Evolutionary conservation across 2,797 vertebrate species (phyloP).

Genomic region (Macroramphosus scolopax): DNA sequence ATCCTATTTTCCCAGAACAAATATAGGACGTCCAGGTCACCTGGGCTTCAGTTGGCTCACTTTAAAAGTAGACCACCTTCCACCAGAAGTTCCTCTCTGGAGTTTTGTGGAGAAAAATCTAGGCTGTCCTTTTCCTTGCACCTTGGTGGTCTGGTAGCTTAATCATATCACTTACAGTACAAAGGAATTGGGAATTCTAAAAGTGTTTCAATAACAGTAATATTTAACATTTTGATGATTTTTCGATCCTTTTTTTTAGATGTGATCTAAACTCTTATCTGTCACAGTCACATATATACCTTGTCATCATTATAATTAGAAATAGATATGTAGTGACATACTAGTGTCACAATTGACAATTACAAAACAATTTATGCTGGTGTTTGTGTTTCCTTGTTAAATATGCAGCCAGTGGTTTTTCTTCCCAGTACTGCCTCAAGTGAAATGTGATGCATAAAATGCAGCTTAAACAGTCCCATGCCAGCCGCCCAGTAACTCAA

Average conservation of each 20-base stretch:
- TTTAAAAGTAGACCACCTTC: constrained; percentile 59
- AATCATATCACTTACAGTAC: constrained; percentile 1
- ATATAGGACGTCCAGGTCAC: constrained; percentile 54
- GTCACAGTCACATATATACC: background rate
- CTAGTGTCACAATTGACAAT: too few relatives aligned
- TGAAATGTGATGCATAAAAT: background rate
- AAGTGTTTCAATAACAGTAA: too few relatives aligned
- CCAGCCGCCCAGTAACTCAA: constrained; percentile 2
- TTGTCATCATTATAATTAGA: background rate
- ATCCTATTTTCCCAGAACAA: constrained; percentile 42
- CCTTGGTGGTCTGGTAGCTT: background rate
- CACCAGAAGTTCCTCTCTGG: constrained; percentile 40
- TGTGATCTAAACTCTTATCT: background rate
- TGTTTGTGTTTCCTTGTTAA: background rate
- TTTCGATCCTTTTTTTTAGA: background rate
- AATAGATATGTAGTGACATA: background rate
- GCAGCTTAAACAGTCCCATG: background rate
- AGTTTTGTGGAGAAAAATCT: constrained; percentile 45
- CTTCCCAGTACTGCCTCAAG: background rate
- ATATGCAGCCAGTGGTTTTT: background rate
- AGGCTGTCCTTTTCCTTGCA: constrained; percentile 38
- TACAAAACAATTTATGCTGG: too few relatives aligned
- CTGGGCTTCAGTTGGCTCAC: constrained; percentile 44
- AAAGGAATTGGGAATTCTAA: constrained; percentile 1
- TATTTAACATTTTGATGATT: too few relatives aligned